Evolutionary conservation across 2,797 vertebrate species (phyloP).

Genomic region (Epinephelus awoara): DNA sequence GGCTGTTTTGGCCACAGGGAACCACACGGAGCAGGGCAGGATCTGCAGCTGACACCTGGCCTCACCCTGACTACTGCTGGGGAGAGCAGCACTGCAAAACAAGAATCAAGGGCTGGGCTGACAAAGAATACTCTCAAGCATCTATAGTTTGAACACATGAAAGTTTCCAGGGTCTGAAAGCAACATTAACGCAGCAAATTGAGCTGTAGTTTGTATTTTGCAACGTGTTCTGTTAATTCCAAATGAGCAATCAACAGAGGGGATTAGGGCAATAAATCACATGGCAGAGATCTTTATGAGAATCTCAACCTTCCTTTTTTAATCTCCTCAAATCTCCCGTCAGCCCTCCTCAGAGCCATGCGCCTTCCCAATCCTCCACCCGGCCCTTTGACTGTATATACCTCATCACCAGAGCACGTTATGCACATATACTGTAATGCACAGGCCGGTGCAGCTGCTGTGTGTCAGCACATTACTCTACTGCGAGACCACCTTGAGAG

Average conservation of each 20-base stretch:
- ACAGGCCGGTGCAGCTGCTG: slow-evolving; percentile 33
- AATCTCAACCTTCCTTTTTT: slow-evolving; percentile 56
- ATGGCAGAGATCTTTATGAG: slow-evolving; percentile 59
- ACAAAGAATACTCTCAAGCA: neutral
- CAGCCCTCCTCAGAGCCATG: slow-evolving; percentile 30
- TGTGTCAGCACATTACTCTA: slow-evolving; percentile 62
- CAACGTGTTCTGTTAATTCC: slow-evolving; percentile 21
- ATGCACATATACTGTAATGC: slow-evolving; percentile 37
- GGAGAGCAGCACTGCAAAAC: slow-evolving; percentile 31
- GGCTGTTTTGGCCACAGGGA: slow-evolving; percentile 57
- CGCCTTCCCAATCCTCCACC: slow-evolving; percentile 47
- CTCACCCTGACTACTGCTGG: slow-evolving; percentile 38
- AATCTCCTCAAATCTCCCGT: slow-evolving; percentile 65
- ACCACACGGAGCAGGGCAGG: slow-evolving; percentile 45
- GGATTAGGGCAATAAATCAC: slow-evolving; percentile 56
- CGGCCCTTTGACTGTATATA: slow-evolving; percentile 3
- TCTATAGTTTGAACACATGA: neutral
- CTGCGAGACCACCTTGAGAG: slow-evolving; percentile 44
- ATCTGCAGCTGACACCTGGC: slow-evolving; percentile 65
- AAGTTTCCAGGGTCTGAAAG: neutral
- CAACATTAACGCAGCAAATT: neutral
- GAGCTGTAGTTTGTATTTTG: neutral
- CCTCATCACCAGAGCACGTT: slow-evolving; percentile 24
- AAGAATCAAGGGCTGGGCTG: slow-evolving; percentile 53
- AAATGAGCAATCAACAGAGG: slow-evolving; percentile 46